Base-by-base conservation (phyloP, 2,797 vertebrate genomes). In the Gallirallus australis region DNA sequence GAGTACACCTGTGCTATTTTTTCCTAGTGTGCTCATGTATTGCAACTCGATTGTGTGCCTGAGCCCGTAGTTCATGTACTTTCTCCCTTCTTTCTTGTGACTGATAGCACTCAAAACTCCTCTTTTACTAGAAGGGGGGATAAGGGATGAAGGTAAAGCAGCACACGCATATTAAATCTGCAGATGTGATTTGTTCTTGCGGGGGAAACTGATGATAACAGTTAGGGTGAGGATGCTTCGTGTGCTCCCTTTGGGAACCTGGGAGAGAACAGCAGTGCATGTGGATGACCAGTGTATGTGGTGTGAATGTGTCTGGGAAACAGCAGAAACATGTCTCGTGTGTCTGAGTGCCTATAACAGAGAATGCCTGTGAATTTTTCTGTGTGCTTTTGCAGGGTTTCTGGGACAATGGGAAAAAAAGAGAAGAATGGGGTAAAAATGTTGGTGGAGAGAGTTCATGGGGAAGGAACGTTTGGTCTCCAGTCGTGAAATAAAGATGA, bases 281-380 rank as follows among this genome's bases (percentile, higher is more conserved):
- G 2, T 10, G 39, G 24, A 19, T 15, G 33, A n/a, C 4, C 39
- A 21, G 12, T 7, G 42, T 12, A 4, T 28, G 3, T 0, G 12
- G 7, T 45, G 27, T 56, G 56, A n/a, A 48, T 31, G 37, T 31
- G 15, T 5, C 59, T 75, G 57, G 45, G 39, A 48, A 25, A 21
- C 1, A 30, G 53, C 59, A n/a, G 11, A 47, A 50, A 7, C 6
- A 18, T 4, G 2, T n/a, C 11, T 6, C 24, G 40, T 31, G 23
- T n/a, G 56, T 45, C 11, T 6, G 1, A 57, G 50, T 1, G 1
- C 12, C 57, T 48, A 1, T 37, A 4, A 30, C 76, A 72, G 39
- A 79, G 19, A 39, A 42, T 4, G 18, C 25, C 4, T 72, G 52
- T 37, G 39, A 48, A 5, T 25, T 54, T 61, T 17, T 63, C 6